These are phyloP conservation scores for Heliconius eleuchia DNA, from an alignment of 1,140 invertebrate species.

Conservation along the genomic window DNA sequence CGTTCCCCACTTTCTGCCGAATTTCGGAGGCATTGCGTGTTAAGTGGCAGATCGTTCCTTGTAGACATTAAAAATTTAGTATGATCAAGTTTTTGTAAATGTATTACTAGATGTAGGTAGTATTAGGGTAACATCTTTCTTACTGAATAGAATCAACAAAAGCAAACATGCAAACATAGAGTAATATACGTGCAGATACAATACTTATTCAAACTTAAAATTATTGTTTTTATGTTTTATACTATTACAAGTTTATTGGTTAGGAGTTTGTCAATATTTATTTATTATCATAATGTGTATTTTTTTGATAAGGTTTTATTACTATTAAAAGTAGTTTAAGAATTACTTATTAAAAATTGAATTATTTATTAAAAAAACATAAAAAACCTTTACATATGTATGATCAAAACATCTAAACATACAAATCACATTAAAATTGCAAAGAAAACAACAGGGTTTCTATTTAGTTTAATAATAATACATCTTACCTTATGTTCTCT, in stretches of 20 bases:
- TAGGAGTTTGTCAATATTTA: too few species aligned
- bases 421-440: not conserved
- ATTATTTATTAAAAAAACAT: not conserved
- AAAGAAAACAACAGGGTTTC: not conserved
- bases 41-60: too few species aligned
- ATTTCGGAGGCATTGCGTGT: too few species aligned
- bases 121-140: not conserved
- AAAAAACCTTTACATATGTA: not conserved
- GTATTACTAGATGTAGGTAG: not conserved
- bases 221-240: not conserved
- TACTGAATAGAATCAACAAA: conserved; percentile 1
- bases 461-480: not conserved
- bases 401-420: not conserved
- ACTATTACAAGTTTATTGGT: too few species aligned
- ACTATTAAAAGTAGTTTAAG: not conserved
- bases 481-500: not conserved
- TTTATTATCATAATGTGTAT: not conserved
- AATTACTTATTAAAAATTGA: not conserved
- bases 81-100: not conserved
- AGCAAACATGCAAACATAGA: conserved; percentile 3
- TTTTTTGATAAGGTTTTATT: not conserved
- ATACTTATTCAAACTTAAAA: not conserved
- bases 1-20: too few species aligned
- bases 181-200: not conserved
- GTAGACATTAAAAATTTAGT: not conserved